Evolutionary conservation across 1,140 invertebrate species (phyloP).

Genomic region (Euura lappo): DNA sequence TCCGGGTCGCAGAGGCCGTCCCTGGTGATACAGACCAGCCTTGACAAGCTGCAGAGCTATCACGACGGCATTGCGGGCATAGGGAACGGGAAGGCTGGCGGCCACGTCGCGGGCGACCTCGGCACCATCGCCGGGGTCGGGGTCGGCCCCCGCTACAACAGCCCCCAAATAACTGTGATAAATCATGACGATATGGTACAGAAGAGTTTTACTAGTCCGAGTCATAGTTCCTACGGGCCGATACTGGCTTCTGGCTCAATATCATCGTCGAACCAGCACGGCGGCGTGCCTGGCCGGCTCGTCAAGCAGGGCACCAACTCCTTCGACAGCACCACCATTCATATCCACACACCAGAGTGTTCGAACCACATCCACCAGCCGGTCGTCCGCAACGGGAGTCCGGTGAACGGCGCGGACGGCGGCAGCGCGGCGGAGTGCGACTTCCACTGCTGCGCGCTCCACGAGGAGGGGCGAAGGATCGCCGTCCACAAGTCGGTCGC

Average conservation of each 20-base stretch:
- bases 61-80: slow-evolving; percentile 42
- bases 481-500: slow-evolving; percentile 90
- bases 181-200: slow-evolving; percentile 78
- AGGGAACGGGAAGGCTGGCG: slow-evolving; percentile 59
- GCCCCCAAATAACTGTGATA: slow-evolving; percentile 89
- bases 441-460: slow-evolving; percentile 92
- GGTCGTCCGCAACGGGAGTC: slow-evolving; percentile 63
- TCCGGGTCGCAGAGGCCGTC: slow-evolving; percentile 66
- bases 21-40: slow-evolving; percentile 77
- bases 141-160: slow-evolving; percentile 65
- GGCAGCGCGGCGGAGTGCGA: slow-evolving; percentile 79
- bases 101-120: slow-evolving; percentile 54
- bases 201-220: slow-evolving; percentile 51
- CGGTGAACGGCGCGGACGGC: slow-evolving; percentile 64
- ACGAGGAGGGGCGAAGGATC: slow-evolving; percentile 89
- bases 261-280: slow-evolving; percentile 46
- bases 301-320: slow-evolving; percentile 72
- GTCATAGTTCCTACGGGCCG: slow-evolving; percentile 57
- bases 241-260: slow-evolving; percentile 50
- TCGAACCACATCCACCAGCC: slow-evolving; percentile 75
- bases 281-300: slow-evolving; percentile 60
- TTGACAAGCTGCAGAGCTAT: slow-evolving; percentile 66
- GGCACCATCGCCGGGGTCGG: slow-evolving; percentile 43
- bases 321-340: slow-evolving; percentile 76
- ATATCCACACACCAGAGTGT: slow-evolving; percentile 86